Evolutionary conservation across 2,797 vertebrate species (phyloP).

Genomic region (Chaetophractus vellerosus): DNA sequence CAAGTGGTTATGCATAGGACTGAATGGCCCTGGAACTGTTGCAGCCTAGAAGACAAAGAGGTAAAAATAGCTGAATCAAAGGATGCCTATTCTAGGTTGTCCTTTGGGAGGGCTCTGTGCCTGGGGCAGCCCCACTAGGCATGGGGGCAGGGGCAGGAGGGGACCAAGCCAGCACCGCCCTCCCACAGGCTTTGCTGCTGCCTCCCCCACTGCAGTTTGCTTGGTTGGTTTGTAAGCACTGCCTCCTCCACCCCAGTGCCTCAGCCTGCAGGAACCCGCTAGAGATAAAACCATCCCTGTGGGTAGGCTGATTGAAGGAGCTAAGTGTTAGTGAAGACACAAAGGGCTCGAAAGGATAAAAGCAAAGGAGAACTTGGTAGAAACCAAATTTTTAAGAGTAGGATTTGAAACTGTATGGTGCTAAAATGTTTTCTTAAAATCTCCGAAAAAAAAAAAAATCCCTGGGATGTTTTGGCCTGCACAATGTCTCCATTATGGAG

Average conservation of each 20-base stretch:
- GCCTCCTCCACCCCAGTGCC: not conserved
- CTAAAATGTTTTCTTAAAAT: not conserved
- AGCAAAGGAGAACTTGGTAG: not conserved
- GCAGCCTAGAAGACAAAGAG: not conserved
- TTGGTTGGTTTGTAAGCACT: not conserved
- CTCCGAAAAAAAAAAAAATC: not conserved
- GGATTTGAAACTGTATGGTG: not conserved
- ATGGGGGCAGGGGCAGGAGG: not conserved
- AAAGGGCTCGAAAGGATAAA: not conserved
- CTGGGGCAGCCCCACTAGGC: not conserved
- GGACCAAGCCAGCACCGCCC: not conserved
- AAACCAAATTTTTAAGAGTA: not conserved
- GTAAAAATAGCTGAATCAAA: constrained; percentile 51
- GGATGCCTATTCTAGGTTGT: not conserved
- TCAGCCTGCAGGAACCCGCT: not conserved
- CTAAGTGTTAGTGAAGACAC: not conserved
- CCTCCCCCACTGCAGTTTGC: not conserved
- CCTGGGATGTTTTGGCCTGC: not conserved
- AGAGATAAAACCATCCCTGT: not conserved
- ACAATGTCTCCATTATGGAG: not conserved
- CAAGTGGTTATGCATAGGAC: not conserved
- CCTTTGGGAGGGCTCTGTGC: not conserved
- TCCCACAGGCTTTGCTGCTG: not conserved
- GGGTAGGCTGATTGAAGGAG: not conserved
- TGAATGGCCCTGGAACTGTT: not conserved